Base-by-base conservation (phyloP, 2,888 invertebrate genomes). In the Andrena camellia region DNA sequence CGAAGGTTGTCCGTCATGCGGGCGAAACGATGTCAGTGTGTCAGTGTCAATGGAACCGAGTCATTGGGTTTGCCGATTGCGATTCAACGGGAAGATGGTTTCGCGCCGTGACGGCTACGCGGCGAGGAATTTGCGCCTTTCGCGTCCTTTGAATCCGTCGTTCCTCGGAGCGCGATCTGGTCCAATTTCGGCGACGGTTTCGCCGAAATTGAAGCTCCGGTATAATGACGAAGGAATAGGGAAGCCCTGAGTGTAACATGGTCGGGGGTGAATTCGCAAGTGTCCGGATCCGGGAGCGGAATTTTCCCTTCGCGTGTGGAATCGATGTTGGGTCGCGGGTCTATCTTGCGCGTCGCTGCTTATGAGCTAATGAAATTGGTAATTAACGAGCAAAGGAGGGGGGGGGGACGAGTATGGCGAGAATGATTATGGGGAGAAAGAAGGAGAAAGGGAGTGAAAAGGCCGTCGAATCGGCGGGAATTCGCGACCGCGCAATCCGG, bases 1-100 rank as follows among this genome's bases (percentile, higher is more conserved):
- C 85, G 88, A 88, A 88, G 88, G 88, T 72, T 83, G 83, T 71
- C 78, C 81, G 83, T 71, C 78, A 64, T 64, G 76, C 57, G 64
- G 42, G 69, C 78, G 74, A 74, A 92, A 91, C 90, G 90, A 90
- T 93, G 93, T 92, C 90, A 93, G 91, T 92, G 87, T 93, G 93
- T 92, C 93, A 93, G 90, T 93, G 93, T 93, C 92, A 90, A 87
- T 88, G 88, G 81, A 86, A 81, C 75, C 84, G 88, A 89, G 84
- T 85, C 89, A 86, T 89, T 71, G 84, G 86, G 69, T 80, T 82
- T 70, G 77, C 54, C 82, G 81, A 88, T 89, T 82, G 81, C 71
- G 69, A 84, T 82, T 89, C 87, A 85, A 85, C 87, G 83, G 84
- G 78, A 88, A 89, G 85, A 86, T 81, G 84, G 35, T 50, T 62